Percentiles rank a stretch among this genome's conserved stretches.
phyloP scores from a whole-genome alignment of 2,888 invertebrate genomes.

The Drosophila diplacantha region DNA sequence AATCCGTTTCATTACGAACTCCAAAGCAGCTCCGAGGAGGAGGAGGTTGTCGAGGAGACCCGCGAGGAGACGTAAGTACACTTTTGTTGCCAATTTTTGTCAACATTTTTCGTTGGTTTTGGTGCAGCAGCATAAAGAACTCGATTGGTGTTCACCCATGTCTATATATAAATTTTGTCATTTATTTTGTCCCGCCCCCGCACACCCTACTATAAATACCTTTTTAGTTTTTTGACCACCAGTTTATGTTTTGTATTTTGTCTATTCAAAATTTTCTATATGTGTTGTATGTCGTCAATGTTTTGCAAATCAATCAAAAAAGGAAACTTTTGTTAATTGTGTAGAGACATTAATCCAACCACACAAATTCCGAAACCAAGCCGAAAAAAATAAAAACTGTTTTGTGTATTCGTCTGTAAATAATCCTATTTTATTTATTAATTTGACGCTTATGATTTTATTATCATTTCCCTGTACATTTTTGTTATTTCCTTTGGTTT shows the following conservation, averaged over 20 bases:
- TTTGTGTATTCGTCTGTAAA: constrained; percentile 58
- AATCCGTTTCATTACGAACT: constrained; percentile 67
- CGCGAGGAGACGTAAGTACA: constrained; percentile 77
- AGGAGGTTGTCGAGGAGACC: constrained; percentile 78
- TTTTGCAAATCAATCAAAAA: constrained; percentile 32
- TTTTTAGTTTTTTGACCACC: constrained; percentile 28
- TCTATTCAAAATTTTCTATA: constrained; percentile 44
- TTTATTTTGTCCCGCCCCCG: constrained; percentile 14
- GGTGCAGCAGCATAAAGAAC: constrained; percentile 46
- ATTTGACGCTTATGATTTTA: constrained; percentile 26
- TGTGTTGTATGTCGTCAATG: constrained; percentile 53
- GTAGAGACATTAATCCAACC: constrained; percentile 9
- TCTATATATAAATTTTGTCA: constrained; percentile 19
- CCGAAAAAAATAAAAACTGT: constrained; percentile 21
- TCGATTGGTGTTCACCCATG: constrained; percentile 56
- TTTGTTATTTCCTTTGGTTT: constrained; percentile 51
- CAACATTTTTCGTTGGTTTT: constrained; percentile 36
- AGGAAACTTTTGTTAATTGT: constrained; percentile 14
- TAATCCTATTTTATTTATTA: constrained; percentile 41
- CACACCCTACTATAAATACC: constrained; percentile 9
- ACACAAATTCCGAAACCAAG: constrained; percentile 20
- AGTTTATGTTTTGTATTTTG: constrained; percentile 19
- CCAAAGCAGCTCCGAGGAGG: constrained; percentile 77
- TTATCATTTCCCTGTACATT: constrained; percentile 44
- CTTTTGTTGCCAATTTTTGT: constrained; percentile 53